Conservation (phyloP, 2,113 vertebrate species). For the Meleagris gallopavo region DNA sequence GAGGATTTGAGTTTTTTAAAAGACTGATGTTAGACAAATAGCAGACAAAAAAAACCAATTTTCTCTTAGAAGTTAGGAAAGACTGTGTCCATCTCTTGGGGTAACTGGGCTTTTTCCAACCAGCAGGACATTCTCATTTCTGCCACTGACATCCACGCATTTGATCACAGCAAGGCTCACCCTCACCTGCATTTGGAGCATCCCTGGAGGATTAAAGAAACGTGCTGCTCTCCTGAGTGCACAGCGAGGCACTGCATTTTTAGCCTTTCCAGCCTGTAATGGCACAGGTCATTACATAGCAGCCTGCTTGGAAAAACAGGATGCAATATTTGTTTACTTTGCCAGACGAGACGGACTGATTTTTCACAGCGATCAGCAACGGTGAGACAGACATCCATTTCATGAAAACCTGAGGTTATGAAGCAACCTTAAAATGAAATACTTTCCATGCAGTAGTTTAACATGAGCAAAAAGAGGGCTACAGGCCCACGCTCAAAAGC, state of each 20-base stretch:
- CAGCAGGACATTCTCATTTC: conserved; percentile 32
- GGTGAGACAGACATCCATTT: not conserved
- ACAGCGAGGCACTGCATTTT: not conserved
- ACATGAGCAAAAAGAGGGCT: not conserved
- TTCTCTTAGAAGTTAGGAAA: conserved; percentile 19
- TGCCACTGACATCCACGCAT: not conserved
- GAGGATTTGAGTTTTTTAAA: conserved; percentile 36
- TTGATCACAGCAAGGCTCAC: conserved; percentile 13
- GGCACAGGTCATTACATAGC: not conserved
- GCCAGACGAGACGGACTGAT: not conserved
- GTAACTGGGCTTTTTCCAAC: conserved; percentile 23
- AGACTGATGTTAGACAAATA: conserved; percentile 12
- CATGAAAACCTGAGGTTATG: not conserved
- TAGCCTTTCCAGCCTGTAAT: not conserved
- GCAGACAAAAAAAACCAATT: conserved; percentile 44
- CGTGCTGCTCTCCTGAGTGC: not conserved
- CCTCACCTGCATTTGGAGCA: not conserved
- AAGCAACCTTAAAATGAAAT: not conserved
- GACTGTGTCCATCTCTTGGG: conserved; percentile 19
- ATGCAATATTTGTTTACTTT: not conserved
- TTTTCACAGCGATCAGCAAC: not conserved
- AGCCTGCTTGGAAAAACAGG: not conserved
- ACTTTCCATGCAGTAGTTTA: not conserved
- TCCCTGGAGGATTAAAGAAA: not conserved
- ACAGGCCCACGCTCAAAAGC: not conserved